Evolutionary conservation across 2,797 vertebrate species (phyloP).

Genomic region (Urophycis tenuis): DNA sequence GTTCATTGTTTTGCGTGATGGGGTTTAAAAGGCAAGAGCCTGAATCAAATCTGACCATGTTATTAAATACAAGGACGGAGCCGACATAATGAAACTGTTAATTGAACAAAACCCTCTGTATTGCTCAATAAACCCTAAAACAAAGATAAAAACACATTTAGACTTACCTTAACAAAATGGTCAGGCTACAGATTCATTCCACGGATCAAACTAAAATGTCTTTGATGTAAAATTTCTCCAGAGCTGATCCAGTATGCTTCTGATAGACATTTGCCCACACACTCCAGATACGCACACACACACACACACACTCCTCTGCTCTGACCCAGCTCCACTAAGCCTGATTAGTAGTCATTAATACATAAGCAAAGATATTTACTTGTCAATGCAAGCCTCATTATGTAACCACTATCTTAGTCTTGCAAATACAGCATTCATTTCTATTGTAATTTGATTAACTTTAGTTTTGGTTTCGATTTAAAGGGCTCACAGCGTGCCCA

Average conservation of each 20-base stretch:
- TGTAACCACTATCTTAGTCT: conserved; percentile 30
- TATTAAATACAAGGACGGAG: not conserved
- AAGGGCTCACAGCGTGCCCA: not conserved
- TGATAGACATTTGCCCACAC: conserved; percentile 12
- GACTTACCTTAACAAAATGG: conserved; percentile 43
- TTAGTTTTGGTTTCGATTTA: not conserved
- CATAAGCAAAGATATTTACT: conserved; percentile 54
- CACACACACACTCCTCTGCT: conserved; percentile 18
- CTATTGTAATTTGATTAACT: not conserved
- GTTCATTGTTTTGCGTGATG: not conserved
- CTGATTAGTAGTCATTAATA: conserved; percentile 74
- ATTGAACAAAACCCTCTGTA: not conserved
- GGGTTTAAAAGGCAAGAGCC: not conserved
- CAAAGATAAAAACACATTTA: not conserved
- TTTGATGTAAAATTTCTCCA: conserved; percentile 8
- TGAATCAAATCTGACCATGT: not conserved
- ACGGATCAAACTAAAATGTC: not conserved
- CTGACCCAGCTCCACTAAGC: conserved; percentile 70
- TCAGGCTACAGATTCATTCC: conserved; percentile 7
- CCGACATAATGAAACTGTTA: not conserved
- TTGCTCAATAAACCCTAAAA: not conserved
- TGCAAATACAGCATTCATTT: not conserved
- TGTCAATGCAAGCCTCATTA: conserved; percentile 60
- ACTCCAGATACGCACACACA: no score
- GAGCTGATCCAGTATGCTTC: conserved; percentile 17